Evolutionary conservation across 2,888 invertebrate species (phyloP).

Genomic region (Clunio marinus): DNA sequence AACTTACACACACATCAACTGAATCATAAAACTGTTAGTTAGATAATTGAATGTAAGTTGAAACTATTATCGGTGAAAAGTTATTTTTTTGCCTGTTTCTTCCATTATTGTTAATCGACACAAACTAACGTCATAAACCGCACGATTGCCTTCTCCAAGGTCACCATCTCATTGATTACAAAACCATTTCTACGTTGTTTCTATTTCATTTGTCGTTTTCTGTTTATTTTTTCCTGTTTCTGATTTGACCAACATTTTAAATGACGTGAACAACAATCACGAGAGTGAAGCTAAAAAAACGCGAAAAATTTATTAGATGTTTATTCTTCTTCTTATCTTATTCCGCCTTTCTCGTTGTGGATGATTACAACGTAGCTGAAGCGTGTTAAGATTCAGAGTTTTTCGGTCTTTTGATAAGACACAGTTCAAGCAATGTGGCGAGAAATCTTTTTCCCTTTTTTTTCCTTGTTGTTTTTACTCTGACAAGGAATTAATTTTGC

Average conservation of each 20-base stretch:
- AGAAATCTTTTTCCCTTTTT: background rate
- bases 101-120: too few species aligned
- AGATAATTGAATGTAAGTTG: too few species aligned
- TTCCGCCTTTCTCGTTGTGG: conserved; percentile 13
- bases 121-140: too few species aligned
- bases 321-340: background rate
- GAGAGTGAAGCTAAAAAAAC: too few species aligned
- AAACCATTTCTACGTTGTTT: conserved; percentile 10
- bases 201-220: background rate
- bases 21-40: too few species aligned
- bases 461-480: too few species aligned
- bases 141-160: too few species aligned
- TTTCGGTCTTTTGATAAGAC: background rate
- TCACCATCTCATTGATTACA: conserved; percentile 3
- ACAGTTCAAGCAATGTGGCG: background rate
- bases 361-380: conserved; percentile 28
- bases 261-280: background rate
- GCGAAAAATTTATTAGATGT: conserved; percentile 12
- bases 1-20: too few species aligned
- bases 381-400: conserved; percentile 18
- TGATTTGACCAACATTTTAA: too few species aligned
- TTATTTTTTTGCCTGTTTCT: too few species aligned
- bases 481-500: conserved; percentile 14
- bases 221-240: too few species aligned
- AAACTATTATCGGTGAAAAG: too few species aligned